Conservation (phyloP, 2,888 invertebrate species). For the Anthophora plumipes region DNA sequence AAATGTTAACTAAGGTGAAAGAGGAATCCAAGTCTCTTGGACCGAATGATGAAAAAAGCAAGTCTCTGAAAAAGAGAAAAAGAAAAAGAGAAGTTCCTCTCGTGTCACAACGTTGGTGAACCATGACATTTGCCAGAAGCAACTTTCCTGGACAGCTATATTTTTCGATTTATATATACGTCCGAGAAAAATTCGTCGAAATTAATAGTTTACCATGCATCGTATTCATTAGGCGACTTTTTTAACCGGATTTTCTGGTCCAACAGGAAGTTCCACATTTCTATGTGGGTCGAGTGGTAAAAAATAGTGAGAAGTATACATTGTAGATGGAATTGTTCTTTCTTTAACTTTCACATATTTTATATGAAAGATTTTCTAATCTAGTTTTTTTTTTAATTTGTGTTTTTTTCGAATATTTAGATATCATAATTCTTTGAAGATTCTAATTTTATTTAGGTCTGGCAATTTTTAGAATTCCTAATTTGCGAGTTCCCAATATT, state of each 20-base stretch:
- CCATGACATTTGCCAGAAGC: background rate
- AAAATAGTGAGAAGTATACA: too few species aligned
- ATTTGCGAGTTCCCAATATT: too few species aligned
- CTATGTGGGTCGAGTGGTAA: too few species aligned
- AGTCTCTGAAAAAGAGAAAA: background rate
- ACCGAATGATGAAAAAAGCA: background rate
- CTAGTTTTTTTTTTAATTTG: too few species aligned
- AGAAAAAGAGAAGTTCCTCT: background rate
- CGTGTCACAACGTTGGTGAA: background rate
- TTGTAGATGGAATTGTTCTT: too few species aligned
- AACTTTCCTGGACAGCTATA: too few species aligned
- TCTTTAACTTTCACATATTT: too few species aligned
- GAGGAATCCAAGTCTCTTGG: background rate
- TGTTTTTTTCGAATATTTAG: too few species aligned
- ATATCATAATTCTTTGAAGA: too few species aligned
- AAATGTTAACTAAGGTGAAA: background rate
- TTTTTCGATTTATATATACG: background rate
- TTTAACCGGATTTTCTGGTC: conserved; percentile 6
- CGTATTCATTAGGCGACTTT: background rate
- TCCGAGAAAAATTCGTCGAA: background rate
- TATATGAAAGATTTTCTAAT: too few species aligned
- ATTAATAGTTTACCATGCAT: background rate
- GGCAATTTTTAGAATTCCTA: too few species aligned
- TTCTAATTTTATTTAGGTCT: too few species aligned
- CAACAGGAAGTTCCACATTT: background rate